Conservation (phyloP, 2,888 invertebrate genomes). For the Halocaridina rubra region DNA sequence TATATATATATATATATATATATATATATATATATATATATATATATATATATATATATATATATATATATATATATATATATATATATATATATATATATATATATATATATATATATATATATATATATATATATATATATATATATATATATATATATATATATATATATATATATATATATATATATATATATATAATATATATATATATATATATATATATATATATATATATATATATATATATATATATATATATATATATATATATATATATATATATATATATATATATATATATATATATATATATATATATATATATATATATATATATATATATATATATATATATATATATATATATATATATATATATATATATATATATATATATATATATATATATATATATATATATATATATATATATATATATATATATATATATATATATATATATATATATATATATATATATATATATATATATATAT, state of each 20-base stretch:
- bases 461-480: neutral
- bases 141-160: neutral
- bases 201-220: constrained; percentile 11
- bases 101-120: neutral
- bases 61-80: neutral
- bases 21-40: neutral
- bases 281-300: neutral
- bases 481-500: neutral
- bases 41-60: neutral
- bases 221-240: constrained; percentile 4
- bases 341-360: constrained; percentile 8
- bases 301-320: neutral
- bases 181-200: neutral
- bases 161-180: neutral
- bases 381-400: constrained; percentile 4
- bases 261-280: constrained; percentile 13
- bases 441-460: neutral
- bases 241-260: constrained; percentile 8
- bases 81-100: neutral
- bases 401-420: constrained; percentile 1
- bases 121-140: neutral
- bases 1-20: no score
- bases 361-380: constrained; percentile 1
- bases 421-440: neutral
- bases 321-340: constrained; percentile 1